Conservation (phyloP, 2,797 vertebrate species). For the Pelochelys cantorii region DNA sequence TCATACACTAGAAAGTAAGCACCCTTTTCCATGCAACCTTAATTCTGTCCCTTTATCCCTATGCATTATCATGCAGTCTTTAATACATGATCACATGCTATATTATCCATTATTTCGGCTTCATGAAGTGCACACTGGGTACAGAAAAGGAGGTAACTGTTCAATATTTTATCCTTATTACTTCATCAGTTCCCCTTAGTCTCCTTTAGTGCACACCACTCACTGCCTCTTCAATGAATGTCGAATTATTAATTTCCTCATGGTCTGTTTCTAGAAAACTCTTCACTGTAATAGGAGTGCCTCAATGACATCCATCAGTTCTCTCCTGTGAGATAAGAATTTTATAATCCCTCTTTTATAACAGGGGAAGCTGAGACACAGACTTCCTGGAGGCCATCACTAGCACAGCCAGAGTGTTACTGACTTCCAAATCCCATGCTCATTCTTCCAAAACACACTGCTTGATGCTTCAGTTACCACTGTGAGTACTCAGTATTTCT, state of each 20-base stretch:
- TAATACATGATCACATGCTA: background rate
- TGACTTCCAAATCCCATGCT: background rate
- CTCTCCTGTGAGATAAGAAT: background rate
- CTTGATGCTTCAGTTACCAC: background rate
- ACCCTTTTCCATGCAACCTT: background rate
- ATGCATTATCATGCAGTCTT: background rate
- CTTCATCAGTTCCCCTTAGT: background rate
- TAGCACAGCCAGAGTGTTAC: background rate
- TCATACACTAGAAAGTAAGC: background rate
- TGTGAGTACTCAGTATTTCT: background rate
- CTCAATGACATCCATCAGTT: background rate
- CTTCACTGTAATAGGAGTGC: background rate
- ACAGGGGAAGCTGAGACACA: background rate
- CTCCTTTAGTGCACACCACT: background rate
- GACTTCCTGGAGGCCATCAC: background rate
- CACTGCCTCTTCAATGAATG: background rate
- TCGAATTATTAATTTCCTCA: background rate
- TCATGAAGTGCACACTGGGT: background rate
- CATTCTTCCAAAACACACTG: background rate
- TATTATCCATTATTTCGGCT: background rate
- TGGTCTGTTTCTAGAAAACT: background rate
- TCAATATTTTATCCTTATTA: background rate
- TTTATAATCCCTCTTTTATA: background rate
- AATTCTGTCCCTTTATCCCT: background rate
- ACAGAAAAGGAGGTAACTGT: background rate